Evolutionary conservation across 1,140 invertebrate species (phyloP).

Genomic region (Drosophila pectinifera): DNA sequence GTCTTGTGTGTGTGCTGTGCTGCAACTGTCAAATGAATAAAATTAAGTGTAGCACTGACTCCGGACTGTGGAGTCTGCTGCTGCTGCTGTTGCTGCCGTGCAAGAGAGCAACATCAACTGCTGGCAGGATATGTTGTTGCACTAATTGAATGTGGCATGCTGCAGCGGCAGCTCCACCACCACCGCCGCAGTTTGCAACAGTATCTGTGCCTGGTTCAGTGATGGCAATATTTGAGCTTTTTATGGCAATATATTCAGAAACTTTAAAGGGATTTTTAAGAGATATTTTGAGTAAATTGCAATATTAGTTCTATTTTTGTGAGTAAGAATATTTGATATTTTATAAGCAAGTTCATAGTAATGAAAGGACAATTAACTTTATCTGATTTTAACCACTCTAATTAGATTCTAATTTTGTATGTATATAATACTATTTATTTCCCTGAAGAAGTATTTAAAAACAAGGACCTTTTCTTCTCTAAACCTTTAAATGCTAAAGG

Average conservation of each 20-base stretch:
- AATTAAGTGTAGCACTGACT: constrained; percentile 78
- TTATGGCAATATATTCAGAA: too few species aligned
- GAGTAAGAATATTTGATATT: too few species aligned
- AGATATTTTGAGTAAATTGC: too few species aligned
- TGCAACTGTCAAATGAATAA: constrained; percentile 83
- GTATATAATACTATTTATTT: neutral
- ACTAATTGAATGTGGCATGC: constrained; percentile 83
- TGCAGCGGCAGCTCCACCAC: constrained; percentile 51
- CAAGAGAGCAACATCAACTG: constrained; percentile 58
- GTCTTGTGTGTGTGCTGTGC: constrained; percentile 33
- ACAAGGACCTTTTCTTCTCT: too few species aligned
- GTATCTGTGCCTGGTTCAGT: constrained; percentile 23
- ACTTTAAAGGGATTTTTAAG: too few species aligned
- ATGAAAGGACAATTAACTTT: too few species aligned
- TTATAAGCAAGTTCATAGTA: too few species aligned
- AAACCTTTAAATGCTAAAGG: too few species aligned
- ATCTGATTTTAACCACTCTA: too few species aligned
- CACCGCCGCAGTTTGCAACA: constrained; percentile 39
- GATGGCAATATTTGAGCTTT: neutral
- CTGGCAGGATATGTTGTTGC: constrained; percentile 82
- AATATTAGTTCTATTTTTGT: too few species aligned
- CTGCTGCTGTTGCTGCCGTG: constrained; percentile 48
- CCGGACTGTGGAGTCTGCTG: constrained; percentile 35
- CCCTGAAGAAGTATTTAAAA: neutral
- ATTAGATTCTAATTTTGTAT: neutral